Evolutionary conservation across 2,113 vertebrate genomes (phyloP), one percentile per base, ranked within the genome.

Genomic region (Osmerus eperlanus): DNA sequence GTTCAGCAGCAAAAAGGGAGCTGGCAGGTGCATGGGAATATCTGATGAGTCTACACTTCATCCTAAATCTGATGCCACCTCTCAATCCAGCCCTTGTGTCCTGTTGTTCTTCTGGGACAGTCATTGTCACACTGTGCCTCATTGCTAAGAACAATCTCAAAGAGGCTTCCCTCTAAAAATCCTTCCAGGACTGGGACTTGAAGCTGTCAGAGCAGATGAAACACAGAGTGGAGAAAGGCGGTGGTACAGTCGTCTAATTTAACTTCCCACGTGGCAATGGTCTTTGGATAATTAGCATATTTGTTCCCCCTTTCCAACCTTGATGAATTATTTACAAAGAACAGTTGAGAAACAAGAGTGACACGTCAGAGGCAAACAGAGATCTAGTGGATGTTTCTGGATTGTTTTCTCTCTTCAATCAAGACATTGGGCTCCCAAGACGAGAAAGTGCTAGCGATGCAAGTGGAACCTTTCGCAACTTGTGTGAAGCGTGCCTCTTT

Each of bases 291-390:
- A 21, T 23, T 47, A 58, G 21, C 52, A 78, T 72, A n/a, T 70
- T 65, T 32, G 21, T 67, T 59, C 18, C 29, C 18, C 21, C 1
- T 60, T 21, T 52, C 21, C 68, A 16, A 8, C 23, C 47, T 66
- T 72, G 18, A 74, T 64, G 47, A 75, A 72, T 75, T 28, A 75
- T 73, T 74, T 74, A 70, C 73, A 58, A 21, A 7, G 61, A 65
- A 58, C 68, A 23, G 59, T 59, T 55, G 32, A 64, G 51, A 32
- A 76, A 63, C 1, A 14, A 47, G 66, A 32, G 29, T n/a, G 72
- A 58, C 51, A 47, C 65, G 28, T 32, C 3, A 4, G 67, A 18
- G 6, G 32, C 4, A 11, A 52, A 41, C 15, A 41, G 32, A 16
- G 60, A 32, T 63, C 19, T 6, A 12, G 19, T 47, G 41, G 15